phyloP scores from a whole-genome alignment of 2,888 invertebrate genomes.

The Plagodis dolabraria region DNA sequence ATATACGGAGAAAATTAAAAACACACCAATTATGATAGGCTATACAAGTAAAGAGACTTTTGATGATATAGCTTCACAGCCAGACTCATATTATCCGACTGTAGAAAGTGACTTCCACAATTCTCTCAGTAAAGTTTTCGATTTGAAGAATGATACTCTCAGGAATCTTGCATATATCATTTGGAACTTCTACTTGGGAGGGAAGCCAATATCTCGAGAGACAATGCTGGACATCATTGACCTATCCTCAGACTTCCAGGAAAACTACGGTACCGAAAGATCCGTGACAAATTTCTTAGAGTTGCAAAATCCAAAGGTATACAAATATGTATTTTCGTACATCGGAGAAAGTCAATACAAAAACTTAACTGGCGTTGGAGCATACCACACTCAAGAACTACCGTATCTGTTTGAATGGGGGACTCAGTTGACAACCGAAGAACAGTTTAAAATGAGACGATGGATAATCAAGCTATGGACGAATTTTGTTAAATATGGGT shows the following conservation, averaged over 20 bases:
- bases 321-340: slow-evolving; percentile 55
- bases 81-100: slow-evolving; percentile 38
- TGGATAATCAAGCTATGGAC: slow-evolving; percentile 55
- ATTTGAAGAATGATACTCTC: slow-evolving; percentile 35
- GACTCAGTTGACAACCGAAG: slow-evolving; percentile 35
- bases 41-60: slow-evolving; percentile 56
- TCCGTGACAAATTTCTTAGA: slow-evolving; percentile 49
- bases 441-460: slow-evolving; percentile 51
- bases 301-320: slow-evolving; percentile 42
- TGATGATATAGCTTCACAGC: slow-evolving; percentile 39
- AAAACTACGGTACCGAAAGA: slow-evolving; percentile 50
- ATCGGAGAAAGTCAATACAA: slow-evolving; percentile 46
- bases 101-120: slow-evolving; percentile 32
- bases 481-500: slow-evolving; percentile 64
- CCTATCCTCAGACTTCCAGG: slow-evolving; percentile 47
- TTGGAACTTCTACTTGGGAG: slow-evolving; percentile 47
- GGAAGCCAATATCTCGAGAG: slow-evolving; percentile 43
- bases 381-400: slow-evolving; percentile 51
- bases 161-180: slow-evolving; percentile 36
- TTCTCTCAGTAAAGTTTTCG: slow-evolving; percentile 36
- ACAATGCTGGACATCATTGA: slow-evolving; percentile 47
- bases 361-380: slow-evolving; percentile 49
- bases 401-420: slow-evolving; percentile 46
- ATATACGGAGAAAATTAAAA: slow-evolving; percentile 38
- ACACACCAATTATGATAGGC: slow-evolving; percentile 51